Evolutionary conservation across 2,888 invertebrate species (phyloP), one percentile per base, ranked within the genome.

Genomic region (Meliscaeva auricollis): DNA sequence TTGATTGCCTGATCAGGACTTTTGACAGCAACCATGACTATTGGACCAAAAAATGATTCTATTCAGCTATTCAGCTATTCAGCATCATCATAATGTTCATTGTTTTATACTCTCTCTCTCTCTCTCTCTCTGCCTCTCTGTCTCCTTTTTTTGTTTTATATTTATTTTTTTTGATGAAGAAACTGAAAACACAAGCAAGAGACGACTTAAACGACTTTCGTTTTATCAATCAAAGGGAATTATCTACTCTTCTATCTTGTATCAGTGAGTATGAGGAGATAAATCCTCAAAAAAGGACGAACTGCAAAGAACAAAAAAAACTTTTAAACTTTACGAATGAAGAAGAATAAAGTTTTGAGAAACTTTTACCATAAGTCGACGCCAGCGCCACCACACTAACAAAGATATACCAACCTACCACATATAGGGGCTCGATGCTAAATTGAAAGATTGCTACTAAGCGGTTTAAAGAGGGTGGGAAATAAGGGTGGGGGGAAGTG

Each of bases 1-100:
- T 80, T 84, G 84, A 84, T 84, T 84, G 68, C 38, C 30, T 58
- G 66, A 80, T 60, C 52, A 44, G n/a, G 68, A 75, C n/a, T 72
- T 38, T 72, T 76, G 84, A 84, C 84, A 84, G 72, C 64, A 20
- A 30, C 68, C 68, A 30, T 58, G 58, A 38, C 20, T 48, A 44
- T n/a, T 46, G 22, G 26, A 1, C 60, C 30, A 30, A 17, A 38
- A 32, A 13, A 17, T 46, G 17, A 30, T 30, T 64, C 3, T 46
- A 30, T 46, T 41, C 66, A 50, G 41, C 3, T 46, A 30, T 46
- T 41, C 66, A 50, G 41, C 66, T 44, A 74, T 44, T 48, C 35
- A 69, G 30, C 77, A 77, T 62, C 58, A 69, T 84, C 60, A 72
- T 74, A 70, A 69, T 74, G 74, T 69, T 84, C 46, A 38, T 60